Conservation (phyloP, 2,888 invertebrate genomes). For the Fragum whitleyi region DNA sequence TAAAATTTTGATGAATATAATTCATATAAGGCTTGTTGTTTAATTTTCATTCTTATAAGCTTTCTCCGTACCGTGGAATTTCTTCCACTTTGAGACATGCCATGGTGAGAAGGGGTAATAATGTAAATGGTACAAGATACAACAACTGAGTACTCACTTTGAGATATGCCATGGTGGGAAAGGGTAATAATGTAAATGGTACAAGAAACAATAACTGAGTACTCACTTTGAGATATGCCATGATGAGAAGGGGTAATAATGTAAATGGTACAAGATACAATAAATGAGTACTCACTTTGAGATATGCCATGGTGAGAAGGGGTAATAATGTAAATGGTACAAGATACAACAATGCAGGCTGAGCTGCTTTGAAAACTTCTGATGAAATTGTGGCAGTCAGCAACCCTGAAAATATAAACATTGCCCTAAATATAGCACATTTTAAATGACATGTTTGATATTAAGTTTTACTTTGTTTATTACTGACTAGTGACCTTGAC, state of each 20-base stretch:
- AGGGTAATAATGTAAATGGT: too few species aligned
- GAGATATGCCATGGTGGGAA: too few species aligned
- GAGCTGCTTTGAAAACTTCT: conserved; percentile 99
- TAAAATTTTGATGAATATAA: too few species aligned
- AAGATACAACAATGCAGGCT: conserved; percentile 97
- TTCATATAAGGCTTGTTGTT: too few species aligned
- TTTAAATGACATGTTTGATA: not conserved
- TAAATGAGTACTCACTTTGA: conserved; percentile 90
- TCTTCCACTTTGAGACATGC: not conserved
- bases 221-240: conserved; percentile 96
- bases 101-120: conserved; percentile 90
- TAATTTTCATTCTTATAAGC: too few species aligned
- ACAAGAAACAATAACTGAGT: too few species aligned
- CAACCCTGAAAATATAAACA: conserved; percentile 86
- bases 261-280: too few species aligned
- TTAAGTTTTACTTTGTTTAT: too few species aligned
- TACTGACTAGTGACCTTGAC: too few species aligned
- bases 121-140: conserved; percentile 98
- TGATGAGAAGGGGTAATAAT: too few species aligned
- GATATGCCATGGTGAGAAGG: conserved; percentile 98
- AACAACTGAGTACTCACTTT: conserved; percentile 87
- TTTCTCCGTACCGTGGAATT: too few species aligned
- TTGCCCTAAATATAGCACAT: not conserved
- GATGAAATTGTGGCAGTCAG: conserved; percentile 98
- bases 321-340: conserved; percentile 99